Percentiles rank a stretch among this genome's conserved stretches.
Evolutionary conservation across 2,113 vertebrate species (phyloP).

Genomic region (Tupaia tana): DNA sequence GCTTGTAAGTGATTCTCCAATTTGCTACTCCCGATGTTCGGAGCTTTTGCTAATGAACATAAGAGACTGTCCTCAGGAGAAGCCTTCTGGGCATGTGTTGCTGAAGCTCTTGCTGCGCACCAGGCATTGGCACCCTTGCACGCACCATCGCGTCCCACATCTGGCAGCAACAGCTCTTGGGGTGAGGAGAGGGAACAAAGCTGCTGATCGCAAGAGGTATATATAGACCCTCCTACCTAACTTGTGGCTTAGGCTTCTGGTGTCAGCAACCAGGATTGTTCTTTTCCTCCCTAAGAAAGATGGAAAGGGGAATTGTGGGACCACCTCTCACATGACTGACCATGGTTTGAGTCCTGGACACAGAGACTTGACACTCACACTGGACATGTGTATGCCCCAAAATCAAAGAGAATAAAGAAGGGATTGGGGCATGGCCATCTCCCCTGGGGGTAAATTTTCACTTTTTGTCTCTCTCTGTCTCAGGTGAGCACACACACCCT

Average conservation of each 20-base stretch:
- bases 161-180: slow-evolving; percentile 4
- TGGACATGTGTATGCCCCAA: too few species aligned
- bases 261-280: background rate
- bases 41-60: background rate
- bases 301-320: background rate
- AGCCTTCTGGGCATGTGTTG: background rate
- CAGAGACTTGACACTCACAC: too few species aligned
- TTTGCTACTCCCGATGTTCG: background rate
- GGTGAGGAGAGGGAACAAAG: background rate
- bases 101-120: background rate
- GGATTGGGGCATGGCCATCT: too few species aligned
- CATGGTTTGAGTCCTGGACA: too few species aligned
- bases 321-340: too few species aligned
- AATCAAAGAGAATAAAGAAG: background rate
- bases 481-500: too few species aligned
- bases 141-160: background rate
- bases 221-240: slow-evolving; percentile 10
- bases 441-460: too few species aligned
- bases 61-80: background rate
- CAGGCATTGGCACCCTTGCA: fast-evolving
- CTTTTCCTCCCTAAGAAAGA: slow-evolving; percentile 39
- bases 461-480: too few species aligned
- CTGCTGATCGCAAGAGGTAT: background rate
- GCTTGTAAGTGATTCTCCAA: background rate
- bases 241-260: background rate